Evolutionary conservation across 2,113 vertebrate species (phyloP).

Genomic region (Siphamia tubifer): DNA sequence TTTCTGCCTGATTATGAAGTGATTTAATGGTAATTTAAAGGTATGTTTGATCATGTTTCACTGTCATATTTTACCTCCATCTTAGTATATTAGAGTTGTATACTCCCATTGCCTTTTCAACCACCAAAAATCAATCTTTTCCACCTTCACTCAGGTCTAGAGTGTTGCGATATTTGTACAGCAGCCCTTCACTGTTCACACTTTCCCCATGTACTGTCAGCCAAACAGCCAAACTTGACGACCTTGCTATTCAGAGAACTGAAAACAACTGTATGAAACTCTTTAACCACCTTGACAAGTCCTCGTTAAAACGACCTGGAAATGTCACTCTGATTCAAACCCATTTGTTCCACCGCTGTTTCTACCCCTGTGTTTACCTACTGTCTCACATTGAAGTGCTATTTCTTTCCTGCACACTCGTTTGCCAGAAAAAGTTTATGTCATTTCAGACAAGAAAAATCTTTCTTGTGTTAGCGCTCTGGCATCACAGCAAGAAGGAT

Average conservation of each 20-base stretch:
- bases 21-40: too few relatives aligned
- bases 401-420: background rate
- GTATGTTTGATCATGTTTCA: too few relatives aligned
- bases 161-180: slow-evolving; percentile 24
- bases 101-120: too few relatives aligned
- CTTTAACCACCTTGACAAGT: slow-evolving; percentile 34
- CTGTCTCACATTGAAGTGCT: background rate
- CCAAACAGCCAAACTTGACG: slow-evolving; percentile 18
- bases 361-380: background rate
- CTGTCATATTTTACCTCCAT: too few relatives aligned
- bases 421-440: slow-evolving; percentile 10
- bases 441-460: slow-evolving; percentile 14
- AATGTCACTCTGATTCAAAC: slow-evolving; percentile 48
- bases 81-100: too few relatives aligned
- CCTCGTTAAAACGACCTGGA: slow-evolving; percentile 32
- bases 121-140: background rate
- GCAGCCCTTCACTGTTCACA: background rate
- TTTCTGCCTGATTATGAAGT: too few relatives aligned
- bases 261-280: slow-evolving; percentile 42
- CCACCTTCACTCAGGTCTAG: background rate
- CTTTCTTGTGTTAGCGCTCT: background rate
- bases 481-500: too few relatives aligned
- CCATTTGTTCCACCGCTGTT: background rate
- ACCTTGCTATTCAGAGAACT: slow-evolving; percentile 28
- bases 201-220: slow-evolving; percentile 13